phyloP scores from a whole-genome alignment of 2,888 invertebrate genomes.

The Pharmacophagus antenor region DNA sequence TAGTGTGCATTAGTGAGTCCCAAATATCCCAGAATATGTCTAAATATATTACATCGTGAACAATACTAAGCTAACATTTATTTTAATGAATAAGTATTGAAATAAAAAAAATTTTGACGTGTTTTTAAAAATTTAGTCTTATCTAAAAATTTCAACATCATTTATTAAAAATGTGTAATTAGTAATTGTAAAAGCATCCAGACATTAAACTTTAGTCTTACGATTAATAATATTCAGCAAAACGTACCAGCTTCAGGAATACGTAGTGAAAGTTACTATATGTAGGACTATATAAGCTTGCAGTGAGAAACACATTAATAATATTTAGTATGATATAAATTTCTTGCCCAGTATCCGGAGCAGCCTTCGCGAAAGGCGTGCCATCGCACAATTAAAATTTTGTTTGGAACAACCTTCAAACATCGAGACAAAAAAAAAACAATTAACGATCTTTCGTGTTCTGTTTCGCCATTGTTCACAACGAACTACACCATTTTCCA shows the following conservation, averaged over 20 bases:
- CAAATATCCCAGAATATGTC: too few species aligned
- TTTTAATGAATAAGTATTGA: too few species aligned
- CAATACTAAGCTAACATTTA: too few species aligned
- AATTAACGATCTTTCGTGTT: conserved; percentile 39
- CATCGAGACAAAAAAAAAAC: conserved; percentile 30
- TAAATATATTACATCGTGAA: too few species aligned
- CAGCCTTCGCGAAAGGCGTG: conserved; percentile 38
- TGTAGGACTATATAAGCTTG: conserved; percentile 2
- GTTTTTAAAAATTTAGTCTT: too few species aligned
- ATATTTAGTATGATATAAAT: conserved; percentile 8
- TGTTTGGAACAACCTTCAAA: conserved; percentile 42
- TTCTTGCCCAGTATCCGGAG: conserved; percentile 7
- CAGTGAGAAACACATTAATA: conserved; percentile 1
- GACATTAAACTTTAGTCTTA: too few species aligned
- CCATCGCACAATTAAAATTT: conserved; percentile 44
- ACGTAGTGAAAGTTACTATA: conserved; percentile 1
- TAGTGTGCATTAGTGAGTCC: too few species aligned
- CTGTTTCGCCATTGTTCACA: conserved; percentile 28
- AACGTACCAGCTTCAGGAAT: neutral
- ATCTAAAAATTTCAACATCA: too few species aligned
- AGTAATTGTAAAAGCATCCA: too few species aligned
- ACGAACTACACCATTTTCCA: neutral
- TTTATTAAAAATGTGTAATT: too few species aligned
- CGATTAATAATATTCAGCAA: neutral
- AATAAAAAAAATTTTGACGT: too few species aligned